Conservation (phyloP, 2,113 vertebrate species). For the Mormyrus lacerda region DNA sequence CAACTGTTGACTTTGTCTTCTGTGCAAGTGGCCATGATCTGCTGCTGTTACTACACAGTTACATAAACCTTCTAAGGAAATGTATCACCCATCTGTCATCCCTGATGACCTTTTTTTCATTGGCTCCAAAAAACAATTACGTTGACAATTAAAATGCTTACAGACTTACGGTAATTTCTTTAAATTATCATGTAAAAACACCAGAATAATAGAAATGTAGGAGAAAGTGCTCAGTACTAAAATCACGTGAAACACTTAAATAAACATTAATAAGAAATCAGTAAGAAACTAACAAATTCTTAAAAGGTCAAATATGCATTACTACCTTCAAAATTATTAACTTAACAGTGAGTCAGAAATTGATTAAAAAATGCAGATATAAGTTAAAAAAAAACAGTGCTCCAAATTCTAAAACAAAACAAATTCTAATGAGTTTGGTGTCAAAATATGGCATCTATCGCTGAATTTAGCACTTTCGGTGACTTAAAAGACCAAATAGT, state of each 20-base stretch:
- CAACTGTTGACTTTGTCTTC: neutral
- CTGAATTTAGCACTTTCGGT: neutral
- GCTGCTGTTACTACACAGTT: neutral
- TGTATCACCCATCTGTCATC: neutral
- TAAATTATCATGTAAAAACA: slow-evolving; percentile 12
- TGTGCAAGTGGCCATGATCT: neutral
- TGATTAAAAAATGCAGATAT: neutral
- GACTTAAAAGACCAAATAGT: neutral
- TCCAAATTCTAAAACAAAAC: neutral
- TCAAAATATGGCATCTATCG: neutral
- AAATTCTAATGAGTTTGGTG: neutral
- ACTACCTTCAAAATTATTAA: neutral
- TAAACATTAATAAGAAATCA: neutral
- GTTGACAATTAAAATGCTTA: neutral
- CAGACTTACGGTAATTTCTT: slow-evolving; percentile 4
- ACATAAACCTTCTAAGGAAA: neutral
- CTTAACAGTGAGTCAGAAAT: neutral
- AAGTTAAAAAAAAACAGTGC: neutral
- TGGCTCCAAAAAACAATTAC: neutral
- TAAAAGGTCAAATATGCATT: neutral
- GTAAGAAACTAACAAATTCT: neutral
- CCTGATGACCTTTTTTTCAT: neutral
- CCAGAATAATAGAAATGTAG: neutral
- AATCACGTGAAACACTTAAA: neutral
- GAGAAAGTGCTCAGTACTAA: slow-evolving; percentile 3